Base-by-base conservation (phyloP, 1,140 invertebrate species). In the Pemphigus obesinymphae region DNA sequence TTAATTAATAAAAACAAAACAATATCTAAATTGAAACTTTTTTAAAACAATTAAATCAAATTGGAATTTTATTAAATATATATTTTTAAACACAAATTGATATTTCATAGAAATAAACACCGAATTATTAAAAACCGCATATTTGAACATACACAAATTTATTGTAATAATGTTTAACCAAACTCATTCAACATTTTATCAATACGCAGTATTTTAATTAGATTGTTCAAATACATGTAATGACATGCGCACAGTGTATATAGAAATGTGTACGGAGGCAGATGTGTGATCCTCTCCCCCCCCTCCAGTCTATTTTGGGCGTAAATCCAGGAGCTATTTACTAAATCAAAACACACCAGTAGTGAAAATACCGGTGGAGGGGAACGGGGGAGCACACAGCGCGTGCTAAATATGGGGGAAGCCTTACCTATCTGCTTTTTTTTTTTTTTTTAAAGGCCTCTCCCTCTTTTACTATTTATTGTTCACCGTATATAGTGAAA, bases 381-480 rank as follows among this genome's bases (percentile, higher is more conserved):
- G 72, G 29, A 26, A 78, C 26, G 34, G 31, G 13, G 73, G 23
- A 29, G 31, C 13, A 11, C 58, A 63, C 23, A 63, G 53, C 76
- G 76, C 76, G 76, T 80, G 76, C 76, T 80, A 80, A 80, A 80
- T 45, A 63, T 1, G 55, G 75, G 73, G 76, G 37, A 80, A 80
- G 20, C 55, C 76, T 58, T 13, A n/a, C 55, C 50, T 61, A 80
- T 80, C 53, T 58, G 23, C 37, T 40, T 61, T 43, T 78, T n/a
- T 40, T 61, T 43, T 78, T n/a, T 75, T 48, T 63, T 80, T 29
- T 6, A 63, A 80, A 63, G 37, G 55, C 26, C 76, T 80, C 13
- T 55, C n/a, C 20, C 75, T 78, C 53, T 80, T 50, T 80, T 61
- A 26, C 37, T 40, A 43, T 61, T 45, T 55, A 80, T 80, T 80